phyloP scores from a whole-genome alignment of 2,888 invertebrate genomes.

The Mesorhabditis sp. region DNA sequence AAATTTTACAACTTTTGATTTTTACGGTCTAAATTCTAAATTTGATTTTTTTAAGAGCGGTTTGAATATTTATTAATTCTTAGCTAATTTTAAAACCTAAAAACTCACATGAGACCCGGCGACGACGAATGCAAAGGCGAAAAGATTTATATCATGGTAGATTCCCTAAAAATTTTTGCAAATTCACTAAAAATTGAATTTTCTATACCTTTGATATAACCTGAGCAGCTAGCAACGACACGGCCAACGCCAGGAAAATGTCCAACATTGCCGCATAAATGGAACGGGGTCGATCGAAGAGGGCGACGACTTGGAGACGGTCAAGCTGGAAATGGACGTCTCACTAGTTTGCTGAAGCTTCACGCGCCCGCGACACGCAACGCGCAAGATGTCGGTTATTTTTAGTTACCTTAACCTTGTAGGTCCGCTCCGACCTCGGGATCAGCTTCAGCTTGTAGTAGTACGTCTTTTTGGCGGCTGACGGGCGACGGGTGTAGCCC shows the following conservation, averaged over 20 bases:
- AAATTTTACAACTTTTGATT: not conserved
- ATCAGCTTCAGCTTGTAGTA: conserved; percentile 51
- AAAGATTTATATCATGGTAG: conserved; percentile 85
- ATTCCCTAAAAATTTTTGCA: conserved; percentile 66
- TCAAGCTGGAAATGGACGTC: conserved; percentile 72
- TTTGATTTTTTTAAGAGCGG: not conserved
- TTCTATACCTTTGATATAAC: conserved; percentile 21
- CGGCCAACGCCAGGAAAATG: conserved; percentile 77
- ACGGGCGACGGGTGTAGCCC: conserved; percentile 13
- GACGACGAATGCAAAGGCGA: conserved; percentile 93
- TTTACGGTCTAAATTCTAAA: not conserved
- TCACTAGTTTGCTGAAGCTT: not conserved
- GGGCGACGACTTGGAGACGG: conserved; percentile 81
- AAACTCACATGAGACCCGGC: conserved; percentile 84
- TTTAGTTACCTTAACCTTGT: conserved; percentile 39
- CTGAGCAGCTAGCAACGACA: conserved; percentile 69
- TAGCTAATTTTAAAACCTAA: conserved; percentile 64
- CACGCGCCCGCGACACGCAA: not conserved
- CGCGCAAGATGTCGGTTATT: not conserved
- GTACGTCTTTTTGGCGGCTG: conserved; percentile 42
- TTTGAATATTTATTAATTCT: not conserved
- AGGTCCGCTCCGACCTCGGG: conserved; percentile 40
- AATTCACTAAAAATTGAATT: not conserved
- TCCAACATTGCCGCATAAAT: conserved; percentile 77
- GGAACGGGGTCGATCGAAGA: conserved; percentile 84